phyloP scores from a whole-genome alignment of 2,797 vertebrate genomes.

The Vespertilio murinus region DNA sequence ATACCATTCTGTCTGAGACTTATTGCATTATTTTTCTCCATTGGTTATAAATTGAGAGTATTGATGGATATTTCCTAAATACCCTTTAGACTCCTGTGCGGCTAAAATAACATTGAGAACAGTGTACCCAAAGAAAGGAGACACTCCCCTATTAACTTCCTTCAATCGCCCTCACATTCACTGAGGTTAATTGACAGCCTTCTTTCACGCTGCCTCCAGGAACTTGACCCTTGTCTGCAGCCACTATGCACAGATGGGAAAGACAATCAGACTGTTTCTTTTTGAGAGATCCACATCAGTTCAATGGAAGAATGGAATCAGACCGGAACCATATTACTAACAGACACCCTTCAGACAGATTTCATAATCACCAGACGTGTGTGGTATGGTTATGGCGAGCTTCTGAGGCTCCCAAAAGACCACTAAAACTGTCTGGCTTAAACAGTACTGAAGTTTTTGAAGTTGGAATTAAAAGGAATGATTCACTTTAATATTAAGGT shows the following conservation, averaged over 20 bases:
- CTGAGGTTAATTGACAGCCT: neutral
- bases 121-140: neutral
- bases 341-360: conserved; percentile 25
- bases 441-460: neutral
- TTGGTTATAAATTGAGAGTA: neutral
- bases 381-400: neutral
- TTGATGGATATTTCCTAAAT: neutral
- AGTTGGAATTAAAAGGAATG: conserved; percentile 6
- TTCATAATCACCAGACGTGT: conserved; percentile 19
- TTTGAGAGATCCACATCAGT: conserved; percentile 32
- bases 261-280: conserved; percentile 4
- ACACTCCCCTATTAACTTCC: neutral
- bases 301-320: neutral
- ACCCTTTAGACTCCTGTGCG: neutral
- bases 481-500: neutral
- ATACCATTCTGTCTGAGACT: neutral
- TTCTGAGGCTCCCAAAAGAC: neutral
- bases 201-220: neutral
- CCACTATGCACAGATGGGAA: neutral
- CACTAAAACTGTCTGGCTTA: neutral
- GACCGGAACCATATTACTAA: conserved; percentile 14
- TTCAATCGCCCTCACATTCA: neutral
- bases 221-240: neutral
- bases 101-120: neutral
- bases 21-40: neutral